Evolutionary conservation across 2,113 vertebrate genomes (phyloP), one percentile per base, ranked within the genome.

Genomic region (Corvus moneduloides): DNA sequence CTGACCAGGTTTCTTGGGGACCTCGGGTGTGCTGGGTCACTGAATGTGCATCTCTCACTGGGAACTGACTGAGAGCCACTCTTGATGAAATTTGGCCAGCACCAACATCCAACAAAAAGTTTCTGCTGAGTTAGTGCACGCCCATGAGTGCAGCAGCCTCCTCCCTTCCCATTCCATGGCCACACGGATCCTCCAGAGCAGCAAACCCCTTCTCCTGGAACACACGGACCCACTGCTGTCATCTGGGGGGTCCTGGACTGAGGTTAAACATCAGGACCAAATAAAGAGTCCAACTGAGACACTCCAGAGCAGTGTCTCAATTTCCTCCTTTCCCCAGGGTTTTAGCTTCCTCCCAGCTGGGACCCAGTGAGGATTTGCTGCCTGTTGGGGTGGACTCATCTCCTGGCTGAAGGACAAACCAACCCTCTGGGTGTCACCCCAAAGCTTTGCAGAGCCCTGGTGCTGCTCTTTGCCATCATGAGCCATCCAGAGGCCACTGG

Each of bases 21-120:
- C 11, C 35, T 37, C 1, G 0, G 44, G 10, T 1, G 7, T 0
- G 4, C 33, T 59, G 58, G 20, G 20, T 46, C 5, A 0, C 18
- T 58, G n/a, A 16, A 5, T 3, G 8, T 8, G 19, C 27, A 2
- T 14, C 9, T 68, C 13, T 63, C 9, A 0, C 35, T 58, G 46
- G 41, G 79, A n/a, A 14, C 48, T 63, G 48, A 19, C 4, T 17
- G 48, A 46, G 16, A 56, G 59, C 19, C 19, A 3, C 21, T 64
- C 49, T 28, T 9, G 6, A 9, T 51, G 14, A 9, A 16, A 48
- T 56, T 2, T 30, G 49, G 30, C 23, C 21, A 32, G 43, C 41
- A 2, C 0, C 0, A 24, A 15, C 10, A 1, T 13, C 30, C 9
- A 5, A 49, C 13, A 10, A 23, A 26, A 69, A 30, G 55, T 74